Conservation (phyloP, 2,888 invertebrate genomes). For the Rhingia campestris region DNA sequence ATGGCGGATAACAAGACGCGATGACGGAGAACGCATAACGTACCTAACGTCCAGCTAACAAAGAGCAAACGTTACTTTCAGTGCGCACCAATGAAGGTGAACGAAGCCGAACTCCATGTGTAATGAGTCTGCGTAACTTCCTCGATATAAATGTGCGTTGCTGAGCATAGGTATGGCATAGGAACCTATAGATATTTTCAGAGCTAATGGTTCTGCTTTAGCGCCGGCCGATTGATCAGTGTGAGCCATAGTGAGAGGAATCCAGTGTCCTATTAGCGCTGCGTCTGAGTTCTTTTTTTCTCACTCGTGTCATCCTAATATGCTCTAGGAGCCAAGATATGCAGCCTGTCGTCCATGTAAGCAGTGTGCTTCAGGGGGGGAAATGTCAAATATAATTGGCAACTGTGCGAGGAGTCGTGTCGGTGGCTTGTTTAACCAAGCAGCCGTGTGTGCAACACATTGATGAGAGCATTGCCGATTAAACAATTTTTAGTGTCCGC, state of each 20-base stretch:
- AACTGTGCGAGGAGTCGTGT: slow-evolving; percentile 66
- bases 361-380: slow-evolving; percentile 40
- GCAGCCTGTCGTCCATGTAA: slow-evolving; percentile 55
- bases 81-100: slow-evolving; percentile 28
- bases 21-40: slow-evolving; percentile 39
- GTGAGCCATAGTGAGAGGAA: slow-evolving; percentile 32
- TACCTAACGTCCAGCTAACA: slow-evolving; percentile 29
- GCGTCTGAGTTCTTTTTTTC: slow-evolving; percentile 49
- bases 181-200: slow-evolving; percentile 8
- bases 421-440: slow-evolving; percentile 63
- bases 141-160: slow-evolving; percentile 45
- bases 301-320: slow-evolving; percentile 72
- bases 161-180: background rate
- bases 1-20: slow-evolving; percentile 63
- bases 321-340: slow-evolving; percentile 43
- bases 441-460: slow-evolving; percentile 50
- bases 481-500: slow-evolving; percentile 68
- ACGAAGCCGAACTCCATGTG: slow-evolving; percentile 16
- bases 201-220: slow-evolving; percentile 49
- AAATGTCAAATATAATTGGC: slow-evolving; percentile 73
- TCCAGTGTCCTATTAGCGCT: slow-evolving; percentile 62
- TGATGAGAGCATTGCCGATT: slow-evolving; percentile 67
- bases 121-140: slow-evolving; percentile 67
- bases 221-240: slow-evolving; percentile 61
- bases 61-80: slow-evolving; percentile 26